phyloP scores from a whole-genome alignment of 2,797 vertebrate species.

The Cyclura pinguis region DNA sequence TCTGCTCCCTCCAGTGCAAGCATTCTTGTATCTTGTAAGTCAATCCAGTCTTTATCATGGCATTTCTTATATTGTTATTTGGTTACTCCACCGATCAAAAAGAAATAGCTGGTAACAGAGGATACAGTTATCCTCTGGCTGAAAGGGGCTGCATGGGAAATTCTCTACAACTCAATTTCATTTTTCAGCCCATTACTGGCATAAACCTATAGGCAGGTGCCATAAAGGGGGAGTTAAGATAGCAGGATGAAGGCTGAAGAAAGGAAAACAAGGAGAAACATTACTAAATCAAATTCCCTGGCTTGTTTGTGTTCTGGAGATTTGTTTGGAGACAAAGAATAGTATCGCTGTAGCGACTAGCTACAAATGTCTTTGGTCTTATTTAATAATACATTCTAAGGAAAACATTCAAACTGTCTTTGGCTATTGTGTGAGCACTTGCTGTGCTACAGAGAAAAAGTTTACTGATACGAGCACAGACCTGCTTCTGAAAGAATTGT shows the following conservation, averaged over 20 bases:
- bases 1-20: too few relatives aligned
- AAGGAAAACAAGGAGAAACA: background rate
- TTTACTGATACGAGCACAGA: background rate
- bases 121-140: background rate
- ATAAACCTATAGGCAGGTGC: background rate
- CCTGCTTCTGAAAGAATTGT: background rate
- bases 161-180: background rate
- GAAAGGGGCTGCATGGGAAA: too few relatives aligned
- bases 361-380: background rate
- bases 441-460: background rate
- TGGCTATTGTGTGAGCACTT: background rate
- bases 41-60: too few relatives aligned
- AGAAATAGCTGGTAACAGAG: background rate
- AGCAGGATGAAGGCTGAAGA: background rate
- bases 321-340: background rate
- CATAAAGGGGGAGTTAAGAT: too few relatives aligned
- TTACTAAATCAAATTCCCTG: background rate
- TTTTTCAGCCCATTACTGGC: background rate
- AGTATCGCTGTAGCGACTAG: background rate
- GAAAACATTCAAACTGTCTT: background rate
- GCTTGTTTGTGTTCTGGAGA: background rate
- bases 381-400: background rate
- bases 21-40: too few relatives aligned
- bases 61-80: too few relatives aligned
- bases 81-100: background rate